Evolutionary conservation across 2,888 invertebrate species (phyloP), one percentile per base, ranked within the genome.

Genomic region (Gasteruption jaculator): DNA sequence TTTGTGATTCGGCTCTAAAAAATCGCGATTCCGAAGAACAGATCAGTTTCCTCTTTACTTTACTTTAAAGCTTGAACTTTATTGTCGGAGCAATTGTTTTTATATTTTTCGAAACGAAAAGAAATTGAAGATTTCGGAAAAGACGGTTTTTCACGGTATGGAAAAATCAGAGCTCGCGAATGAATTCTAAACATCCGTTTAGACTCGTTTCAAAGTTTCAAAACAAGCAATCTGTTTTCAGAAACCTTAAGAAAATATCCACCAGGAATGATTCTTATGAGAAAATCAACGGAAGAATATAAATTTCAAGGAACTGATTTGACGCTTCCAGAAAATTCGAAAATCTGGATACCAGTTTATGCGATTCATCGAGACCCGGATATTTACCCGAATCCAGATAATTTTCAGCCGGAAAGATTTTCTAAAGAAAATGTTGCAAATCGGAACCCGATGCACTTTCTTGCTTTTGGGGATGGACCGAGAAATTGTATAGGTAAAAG

Each of bases 391-490:
- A 35, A 63, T 30, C 59, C 63, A 14, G 48, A 52, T 15, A 39
- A 33, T 1, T 61, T 59, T 31, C 58, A 63, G 50, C 65, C 61
- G 12, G 56, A 59, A 33, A 52, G 63, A 49, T 65, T 63, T 34
- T 41, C 25, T 4, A 53, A 56, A 15, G 51, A 60, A 38, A 52
- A 36, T 25, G 32, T 43, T 3, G 46, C 53, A 46, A 24, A 36
- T 12, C 50, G 58, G 31, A 54, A 63, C 34, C 47, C 57, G 11
- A 56, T 56, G 48, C 34, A 41, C 19, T 53, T 53, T 41, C 21
- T 58, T 21, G 53, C 59, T 8, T 57, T 61, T 37, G 55, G 61
- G 4, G 49, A 54, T 35, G 63, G 60, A 10, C 54, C 58, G 4
- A 50, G 57, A 27, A 58, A 60, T 35, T 60, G 61, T 24, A 54